Base-by-base conservation (phyloP, 2,888 invertebrate species). In the Thereva unica region DNA sequence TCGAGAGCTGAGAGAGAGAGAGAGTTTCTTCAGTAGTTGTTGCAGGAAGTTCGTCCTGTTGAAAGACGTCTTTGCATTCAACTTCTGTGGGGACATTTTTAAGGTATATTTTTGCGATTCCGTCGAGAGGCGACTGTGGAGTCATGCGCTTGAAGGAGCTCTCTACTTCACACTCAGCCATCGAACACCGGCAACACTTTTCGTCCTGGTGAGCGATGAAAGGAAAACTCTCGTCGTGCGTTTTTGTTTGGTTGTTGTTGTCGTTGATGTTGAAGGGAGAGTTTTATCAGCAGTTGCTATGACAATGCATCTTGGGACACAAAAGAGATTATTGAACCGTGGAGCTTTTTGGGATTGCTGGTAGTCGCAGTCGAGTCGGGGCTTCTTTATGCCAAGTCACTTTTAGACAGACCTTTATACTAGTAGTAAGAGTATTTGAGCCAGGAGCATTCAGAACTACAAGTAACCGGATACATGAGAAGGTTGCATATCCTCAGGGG, bases 211-310 rank as follows among this genome's bases (percentile, higher is more conserved):
- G 10, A 10, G 6, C 10, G 59, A 59, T 64, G 64, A 64, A 64
- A 64, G 64, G 64, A 53, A 64, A 53, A 64, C 49, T 44, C 23
- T 23, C 23, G 23, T 23, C 23, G 23, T 23, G 23, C 2, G 23
- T 23, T 23, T 23, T 23, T 23, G 23, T 23, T 23, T 23, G 23
- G 23, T 23, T 23, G 23, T 23, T 23, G 23, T 23, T 23, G 23
- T 23, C 23, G 23, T 2, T 23, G 23, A 23, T 23, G 23, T 23
- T 23, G 23, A 23, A 41, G 42, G 42, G 52, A 52, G 53, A 38
- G 34, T 44, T 64, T 64, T 64, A 64, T 64, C 64, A 64, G 64
- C 10, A 37, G 64, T 64, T 64, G 53, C 64, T 64, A 64, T 64
- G 64, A 64, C 64, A 64, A 64, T 64, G 37, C 37, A 64, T 64